Evolutionary conservation across 1,140 invertebrate species (phyloP).

Genomic region (Heterodera schachtii): DNA sequence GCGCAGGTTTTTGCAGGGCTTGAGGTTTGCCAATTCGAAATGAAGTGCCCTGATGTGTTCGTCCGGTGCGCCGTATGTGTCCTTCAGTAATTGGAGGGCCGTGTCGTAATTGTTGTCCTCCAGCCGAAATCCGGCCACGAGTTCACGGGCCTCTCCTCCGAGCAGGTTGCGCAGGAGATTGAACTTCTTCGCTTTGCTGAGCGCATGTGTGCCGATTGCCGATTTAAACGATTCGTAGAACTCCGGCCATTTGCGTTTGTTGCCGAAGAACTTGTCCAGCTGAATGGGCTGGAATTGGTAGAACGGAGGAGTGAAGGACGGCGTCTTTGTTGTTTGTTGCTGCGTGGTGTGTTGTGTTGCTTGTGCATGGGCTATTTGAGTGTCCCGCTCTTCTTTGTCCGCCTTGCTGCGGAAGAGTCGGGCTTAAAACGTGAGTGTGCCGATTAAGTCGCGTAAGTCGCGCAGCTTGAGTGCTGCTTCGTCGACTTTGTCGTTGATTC

Average conservation of each 20-base stretch:
- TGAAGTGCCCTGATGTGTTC: not conserved
- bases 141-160: not conserved
- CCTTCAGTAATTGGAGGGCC: slow-evolving; percentile 1
- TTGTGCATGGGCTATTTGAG: not conserved
- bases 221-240: slow-evolving; percentile 6
- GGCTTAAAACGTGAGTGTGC: not conserved
- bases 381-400: not conserved
- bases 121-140: slow-evolving; percentile 4
- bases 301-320: not conserved
- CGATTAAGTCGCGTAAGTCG: not conserved
- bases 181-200: not conserved
- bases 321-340: not conserved
- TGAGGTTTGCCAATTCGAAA: not conserved
- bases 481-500: not conserved
- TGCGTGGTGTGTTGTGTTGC: not conserved
- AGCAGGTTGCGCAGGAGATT: not conserved
- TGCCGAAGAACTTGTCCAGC: too few species aligned
- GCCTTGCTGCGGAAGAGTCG: not conserved
- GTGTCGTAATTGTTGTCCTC: slow-evolving; percentile 7
- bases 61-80: slow-evolving; percentile 5
- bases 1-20: not conserved
- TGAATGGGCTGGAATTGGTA: not conserved
- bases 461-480: not conserved
- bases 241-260: not conserved
- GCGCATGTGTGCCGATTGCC: not conserved